Evolutionary conservation across 2,888 invertebrate species (phyloP).

Genomic region (Eupithecia inturbata): DNA sequence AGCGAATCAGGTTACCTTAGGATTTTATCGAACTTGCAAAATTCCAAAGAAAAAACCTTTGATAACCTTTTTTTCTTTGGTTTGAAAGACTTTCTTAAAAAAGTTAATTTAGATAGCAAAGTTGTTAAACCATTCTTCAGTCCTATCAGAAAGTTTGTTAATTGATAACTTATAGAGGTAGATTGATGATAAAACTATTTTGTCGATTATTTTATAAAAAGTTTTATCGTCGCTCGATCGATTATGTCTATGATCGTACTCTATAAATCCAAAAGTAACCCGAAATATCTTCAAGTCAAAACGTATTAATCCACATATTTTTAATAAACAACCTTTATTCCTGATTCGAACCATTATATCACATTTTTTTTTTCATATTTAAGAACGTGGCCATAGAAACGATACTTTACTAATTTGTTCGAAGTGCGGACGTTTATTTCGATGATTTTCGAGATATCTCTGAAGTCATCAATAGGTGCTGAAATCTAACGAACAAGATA

Average conservation of each 20-base stretch:
- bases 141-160: not conserved
- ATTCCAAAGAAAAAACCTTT: no score
- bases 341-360: slow-evolving; percentile 56
- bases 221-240: not conserved
- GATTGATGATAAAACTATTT: not conserved
- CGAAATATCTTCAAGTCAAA: not conserved
- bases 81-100: not conserved
- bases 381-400: slow-evolving; percentile 48
- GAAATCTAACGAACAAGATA: slow-evolving; percentile 49
- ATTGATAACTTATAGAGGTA: not conserved
- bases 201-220: not conserved
- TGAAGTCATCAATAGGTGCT: slow-evolving; percentile 47
- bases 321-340: slow-evolving; percentile 53
- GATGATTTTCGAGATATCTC: slow-evolving; percentile 2
- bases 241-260: not conserved
- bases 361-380: slow-evolving; percentile 54
- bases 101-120: not conserved
- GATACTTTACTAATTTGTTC: slow-evolving; percentile 14
- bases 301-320: slow-evolving; percentile 11
- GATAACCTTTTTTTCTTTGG: no score
- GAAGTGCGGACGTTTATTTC: slow-evolving; percentile 4
- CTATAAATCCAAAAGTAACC: slow-evolving; percentile 5
- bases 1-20: not conserved
- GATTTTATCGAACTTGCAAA: not conserved
- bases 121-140: not conserved